Evolutionary conservation across 2,113 vertebrate species (phyloP).

Genomic region (Rhinopomastus cyanomelas): DNA sequence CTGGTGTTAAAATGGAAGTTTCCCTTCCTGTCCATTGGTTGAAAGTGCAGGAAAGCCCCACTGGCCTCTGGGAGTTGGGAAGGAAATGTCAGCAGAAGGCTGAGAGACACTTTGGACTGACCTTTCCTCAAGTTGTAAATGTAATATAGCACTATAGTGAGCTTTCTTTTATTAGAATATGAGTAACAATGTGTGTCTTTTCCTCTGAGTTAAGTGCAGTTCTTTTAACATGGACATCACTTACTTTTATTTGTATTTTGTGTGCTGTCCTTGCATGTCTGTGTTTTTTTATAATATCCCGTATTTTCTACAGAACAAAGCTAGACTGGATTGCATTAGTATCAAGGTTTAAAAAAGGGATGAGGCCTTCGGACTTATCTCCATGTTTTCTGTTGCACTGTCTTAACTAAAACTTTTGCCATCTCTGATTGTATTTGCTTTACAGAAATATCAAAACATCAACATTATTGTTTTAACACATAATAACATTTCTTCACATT

Average conservation of each 20-base stretch:
- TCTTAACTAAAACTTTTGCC: not conserved
- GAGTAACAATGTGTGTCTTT: not conserved
- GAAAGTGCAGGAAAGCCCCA: not conserved
- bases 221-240: not conserved
- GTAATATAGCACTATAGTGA: not conserved
- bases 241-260: not conserved
- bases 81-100: accelerated
- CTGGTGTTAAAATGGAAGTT: not conserved
- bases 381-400: not conserved
- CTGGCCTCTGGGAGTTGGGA: accelerated
- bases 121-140: not conserved
- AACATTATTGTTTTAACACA: not conserved
- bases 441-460: not conserved
- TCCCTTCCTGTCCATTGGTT: accelerated
- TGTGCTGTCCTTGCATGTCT: not conserved
- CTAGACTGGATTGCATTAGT: not conserved
- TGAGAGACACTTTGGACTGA: not conserved
- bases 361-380: not conserved
- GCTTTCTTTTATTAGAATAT: constrained; percentile 20
- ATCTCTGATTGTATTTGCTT: not conserved
- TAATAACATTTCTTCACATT: not conserved
- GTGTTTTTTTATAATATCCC: not conserved
- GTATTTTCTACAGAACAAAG: not conserved
- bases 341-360: not conserved
- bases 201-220: not conserved